A percentile compares a stretch with the other conserved stretches of the same genome.
Evolutionary conservation across 92 coral and sea anemone genomes (phyloP).

Genomic region (Porites evermanni): DNA sequence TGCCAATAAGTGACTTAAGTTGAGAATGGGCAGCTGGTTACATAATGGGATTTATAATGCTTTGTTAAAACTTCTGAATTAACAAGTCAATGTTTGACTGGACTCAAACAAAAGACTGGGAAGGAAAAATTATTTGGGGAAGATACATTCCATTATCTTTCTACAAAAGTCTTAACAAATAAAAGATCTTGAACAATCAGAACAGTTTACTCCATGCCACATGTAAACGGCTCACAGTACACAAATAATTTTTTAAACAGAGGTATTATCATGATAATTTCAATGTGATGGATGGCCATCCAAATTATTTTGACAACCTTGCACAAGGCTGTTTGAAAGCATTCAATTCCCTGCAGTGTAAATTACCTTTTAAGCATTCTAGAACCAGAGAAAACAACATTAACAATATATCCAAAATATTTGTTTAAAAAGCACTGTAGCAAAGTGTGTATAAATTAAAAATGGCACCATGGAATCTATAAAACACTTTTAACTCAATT

Average conservation of each 20-base stretch:
- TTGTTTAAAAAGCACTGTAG: not conserved
- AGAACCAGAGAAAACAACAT: conserved; percentile 23
- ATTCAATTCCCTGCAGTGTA: conserved; percentile 23
- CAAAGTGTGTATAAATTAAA: not conserved
- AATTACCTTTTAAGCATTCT: conserved; percentile 19
- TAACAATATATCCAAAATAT: conserved; percentile 14
- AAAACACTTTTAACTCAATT: not conserved
- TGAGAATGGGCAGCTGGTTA: too few relatives aligned
- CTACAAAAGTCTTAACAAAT: not conserved
- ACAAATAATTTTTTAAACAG: conserved; percentile 22
- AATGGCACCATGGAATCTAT: not conserved
- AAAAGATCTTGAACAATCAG: not conserved
- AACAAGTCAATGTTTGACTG: not conserved
- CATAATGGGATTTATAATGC: not conserved
- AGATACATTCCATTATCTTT: not conserved
- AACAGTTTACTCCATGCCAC: not conserved
- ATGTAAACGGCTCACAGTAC: not conserved
- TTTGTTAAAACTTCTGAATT: not conserved
- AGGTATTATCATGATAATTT: conserved; percentile 26
- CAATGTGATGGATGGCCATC: conserved; percentile 9
- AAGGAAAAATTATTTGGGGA: not conserved
- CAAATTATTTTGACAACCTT: conserved; percentile 31
- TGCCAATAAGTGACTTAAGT: too few relatives aligned
- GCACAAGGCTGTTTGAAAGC: conserved; percentile 11
- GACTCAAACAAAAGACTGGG: not conserved